A percentile compares a stretch with the other conserved stretches of the same genome.
Evolutionary conservation across 2,797 vertebrate species (phyloP).

Genomic region (Sparus aurata): DNA sequence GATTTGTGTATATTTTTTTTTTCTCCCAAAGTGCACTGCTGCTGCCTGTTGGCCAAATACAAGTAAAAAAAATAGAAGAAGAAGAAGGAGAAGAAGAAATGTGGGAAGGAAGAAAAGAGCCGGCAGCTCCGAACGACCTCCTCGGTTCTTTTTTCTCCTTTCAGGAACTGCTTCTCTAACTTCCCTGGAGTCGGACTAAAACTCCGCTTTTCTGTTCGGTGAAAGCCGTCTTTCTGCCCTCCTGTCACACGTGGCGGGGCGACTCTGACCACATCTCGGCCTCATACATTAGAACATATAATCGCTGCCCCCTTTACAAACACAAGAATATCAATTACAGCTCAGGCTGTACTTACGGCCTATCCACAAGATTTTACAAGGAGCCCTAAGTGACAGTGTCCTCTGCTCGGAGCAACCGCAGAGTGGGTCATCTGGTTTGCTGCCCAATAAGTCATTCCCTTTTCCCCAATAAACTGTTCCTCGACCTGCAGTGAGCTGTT

Average conservation of each 20-base stretch:
- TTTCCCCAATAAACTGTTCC: constrained; percentile 68
- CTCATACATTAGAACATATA: constrained; percentile 50
- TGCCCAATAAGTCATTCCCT: constrained; percentile 51
- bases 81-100: constrained; percentile 19
- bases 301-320: constrained; percentile 70
- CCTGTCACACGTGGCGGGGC: constrained; percentile 51
- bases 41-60: constrained; percentile 45
- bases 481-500: constrained; percentile 53
- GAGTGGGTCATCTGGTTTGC: constrained; percentile 61
- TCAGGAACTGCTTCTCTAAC: constrained; percentile 21
- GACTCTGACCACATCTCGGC: constrained; percentile 25
- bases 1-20: constrained; percentile 53
- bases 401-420: constrained; percentile 56
- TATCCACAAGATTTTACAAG: constrained; percentile 69
- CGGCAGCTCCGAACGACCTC: constrained; percentile 14
- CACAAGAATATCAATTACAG: constrained; percentile 80
- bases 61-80: not conserved
- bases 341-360: constrained; percentile 69
- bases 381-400: constrained; percentile 73
- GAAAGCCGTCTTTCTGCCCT: constrained; percentile 57
- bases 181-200: constrained; percentile 33
- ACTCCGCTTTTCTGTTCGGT: constrained; percentile 38
- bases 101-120: constrained; percentile 9
- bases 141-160: constrained; percentile 33
- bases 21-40: constrained; percentile 32